phyloP scores from a whole-genome alignment of 2,888 invertebrate genomes.

The Cryptophagus acutangulus region DNA sequence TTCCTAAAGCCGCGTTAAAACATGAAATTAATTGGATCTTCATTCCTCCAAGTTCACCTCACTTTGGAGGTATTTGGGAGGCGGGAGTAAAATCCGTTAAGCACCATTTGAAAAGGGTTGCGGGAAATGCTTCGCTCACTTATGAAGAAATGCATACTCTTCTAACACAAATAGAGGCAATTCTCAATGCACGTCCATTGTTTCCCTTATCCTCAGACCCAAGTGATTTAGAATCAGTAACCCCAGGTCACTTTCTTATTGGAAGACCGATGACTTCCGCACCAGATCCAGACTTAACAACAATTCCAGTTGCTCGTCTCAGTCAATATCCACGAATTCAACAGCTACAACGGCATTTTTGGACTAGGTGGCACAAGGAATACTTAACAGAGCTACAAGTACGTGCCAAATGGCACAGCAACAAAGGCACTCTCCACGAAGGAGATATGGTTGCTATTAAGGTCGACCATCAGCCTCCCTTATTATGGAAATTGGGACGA shows the following conservation, averaged over 20 bases:
- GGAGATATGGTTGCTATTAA: background rate
- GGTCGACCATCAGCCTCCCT: background rate
- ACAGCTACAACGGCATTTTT: constrained; percentile 7
- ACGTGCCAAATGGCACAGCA: constrained; percentile 1
- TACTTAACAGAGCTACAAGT: constrained; percentile 4
- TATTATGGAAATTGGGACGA: background rate
- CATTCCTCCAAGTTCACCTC: constrained; percentile 29
- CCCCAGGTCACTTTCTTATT: constrained; percentile 19
- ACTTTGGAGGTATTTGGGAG: constrained; percentile 22
- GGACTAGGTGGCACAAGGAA: background rate
- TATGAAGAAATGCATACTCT: constrained; percentile 32
- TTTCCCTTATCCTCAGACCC: constrained; percentile 24
- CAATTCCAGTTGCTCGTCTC: constrained; percentile 5
- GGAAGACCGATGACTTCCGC: constrained; percentile 5
- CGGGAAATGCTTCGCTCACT: constrained; percentile 22
- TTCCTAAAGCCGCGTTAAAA: background rate
- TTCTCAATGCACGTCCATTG: constrained; percentile 32
- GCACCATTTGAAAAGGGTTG: constrained; percentile 24
- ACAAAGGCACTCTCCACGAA: background rate
- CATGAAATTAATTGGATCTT: constrained; percentile 26
- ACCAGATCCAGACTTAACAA: constrained; percentile 5
- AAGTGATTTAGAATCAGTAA: constrained; percentile 13
- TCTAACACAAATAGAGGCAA: constrained; percentile 28
- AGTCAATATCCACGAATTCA: constrained; percentile 8
- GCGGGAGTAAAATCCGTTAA: constrained; percentile 27